Conservation (phyloP, 2,888 invertebrate species). For the Pheosia gnoma region DNA sequence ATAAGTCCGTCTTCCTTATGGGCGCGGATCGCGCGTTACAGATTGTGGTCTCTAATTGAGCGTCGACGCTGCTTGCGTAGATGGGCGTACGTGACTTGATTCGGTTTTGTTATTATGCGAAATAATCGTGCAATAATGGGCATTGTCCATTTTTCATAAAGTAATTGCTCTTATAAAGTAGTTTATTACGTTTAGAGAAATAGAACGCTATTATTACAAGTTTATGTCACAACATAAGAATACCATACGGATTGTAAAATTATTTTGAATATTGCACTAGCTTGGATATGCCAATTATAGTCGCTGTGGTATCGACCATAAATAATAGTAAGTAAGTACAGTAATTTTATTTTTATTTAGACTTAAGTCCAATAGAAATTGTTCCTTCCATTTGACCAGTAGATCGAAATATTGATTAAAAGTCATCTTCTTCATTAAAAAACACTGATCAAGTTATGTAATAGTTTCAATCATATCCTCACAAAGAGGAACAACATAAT, state of each 20-base stretch:
- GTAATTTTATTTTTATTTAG: no score
- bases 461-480: no score
- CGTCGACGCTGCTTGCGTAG: conserved; percentile 38
- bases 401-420: no score
- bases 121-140: conserved; percentile 45
- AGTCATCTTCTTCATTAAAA: no score
- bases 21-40: conserved; percentile 65
- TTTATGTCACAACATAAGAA: neutral
- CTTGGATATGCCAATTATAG: no score
- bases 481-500: no score
- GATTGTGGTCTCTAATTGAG: conserved; percentile 69
- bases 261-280: no score
- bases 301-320: no score
- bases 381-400: no score
- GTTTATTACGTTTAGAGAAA: conserved; percentile 10
- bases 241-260: neutral
- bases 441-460: no score
- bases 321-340: no score
- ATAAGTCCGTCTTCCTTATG: conserved; percentile 72
- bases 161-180: conserved; percentile 29
- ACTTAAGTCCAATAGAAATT: no score
- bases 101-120: conserved; percentile 52
- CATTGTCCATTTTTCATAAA: conserved; percentile 43
- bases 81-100: conserved; percentile 62
- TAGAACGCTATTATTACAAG: neutral